Evolutionary conservation across 92 coral and sea anemone species (phyloP).

Genomic region (Meandrina meandrites): DNA sequence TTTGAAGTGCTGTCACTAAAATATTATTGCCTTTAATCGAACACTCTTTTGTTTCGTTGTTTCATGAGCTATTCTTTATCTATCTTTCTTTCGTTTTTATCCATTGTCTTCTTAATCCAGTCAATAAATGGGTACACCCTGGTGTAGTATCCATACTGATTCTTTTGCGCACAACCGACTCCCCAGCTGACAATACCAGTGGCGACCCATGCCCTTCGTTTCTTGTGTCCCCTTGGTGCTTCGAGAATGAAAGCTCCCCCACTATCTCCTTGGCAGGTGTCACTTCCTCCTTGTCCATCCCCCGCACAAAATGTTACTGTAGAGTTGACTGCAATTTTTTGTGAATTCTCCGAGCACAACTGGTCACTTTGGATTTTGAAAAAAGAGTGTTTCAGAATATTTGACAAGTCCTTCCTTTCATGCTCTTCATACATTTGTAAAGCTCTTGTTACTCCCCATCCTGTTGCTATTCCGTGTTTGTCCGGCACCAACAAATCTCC

Average conservation of each 20-base stretch:
- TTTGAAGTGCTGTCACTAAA: too few species aligned
- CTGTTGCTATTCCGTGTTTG: constrained; percentile 48
- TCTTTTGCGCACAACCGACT: constrained; percentile 65
- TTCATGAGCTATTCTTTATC: too few species aligned
- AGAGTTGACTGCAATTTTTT: too few species aligned
- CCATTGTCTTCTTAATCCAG: constrained; percentile 74
- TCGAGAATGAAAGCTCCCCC: constrained; percentile 70
- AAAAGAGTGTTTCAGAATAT: constrained; percentile 55
- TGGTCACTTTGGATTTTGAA: constrained; percentile 52
- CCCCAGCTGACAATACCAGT: constrained; percentile 86
- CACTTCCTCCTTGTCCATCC: constrained; percentile 54
- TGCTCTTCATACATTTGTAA: neutral
- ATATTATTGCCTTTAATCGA: too few species aligned
- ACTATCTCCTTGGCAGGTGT: constrained; percentile 68
- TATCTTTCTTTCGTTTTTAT: neutral
- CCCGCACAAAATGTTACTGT: constrained; percentile 74
- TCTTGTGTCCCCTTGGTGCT: neutral
- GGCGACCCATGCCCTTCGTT: constrained; percentile 58
- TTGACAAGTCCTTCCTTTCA: constrained; percentile 1
- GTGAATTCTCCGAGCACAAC: constrained; percentile 29
- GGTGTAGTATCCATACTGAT: constrained; percentile 58
- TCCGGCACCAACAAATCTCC: constrained; percentile 26
- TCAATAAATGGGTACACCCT: constrained; percentile 58
- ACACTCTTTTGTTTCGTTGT: too few species aligned
- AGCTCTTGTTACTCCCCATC: constrained; percentile 61